Evolutionary conservation across 2,113 vertebrate species (phyloP), one percentile per base, ranked within the genome.

Genomic region (Notiomystis cincta): DNA sequence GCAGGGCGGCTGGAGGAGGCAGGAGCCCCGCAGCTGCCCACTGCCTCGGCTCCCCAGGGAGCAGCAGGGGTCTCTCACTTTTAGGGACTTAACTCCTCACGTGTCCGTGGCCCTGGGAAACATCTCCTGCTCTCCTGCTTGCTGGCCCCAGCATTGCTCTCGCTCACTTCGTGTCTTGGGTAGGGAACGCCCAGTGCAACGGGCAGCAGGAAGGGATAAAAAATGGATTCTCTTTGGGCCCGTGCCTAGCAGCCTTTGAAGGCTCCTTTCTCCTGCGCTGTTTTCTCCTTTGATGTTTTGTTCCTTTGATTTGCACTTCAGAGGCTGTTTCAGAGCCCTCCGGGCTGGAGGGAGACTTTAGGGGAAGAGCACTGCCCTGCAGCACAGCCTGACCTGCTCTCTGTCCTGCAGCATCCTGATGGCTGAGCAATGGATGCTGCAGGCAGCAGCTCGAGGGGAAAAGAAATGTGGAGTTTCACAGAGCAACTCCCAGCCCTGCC

Each of bases 1-100:
- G 20, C 75, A 78, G 45, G 45, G 80, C 17, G 57, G 37, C 70
- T 57, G 42, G 23, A 57, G 37, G 2, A 6, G 40, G 45, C 33
- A 84, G 33, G 27, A 77, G 19, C 7, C 6, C 1, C 40, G 25
- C 1, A 1, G 9, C 10, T 81, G 58, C 65, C 48, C 76, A 28
- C 3, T 0, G 4, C 35, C 60, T 75, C 25, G 0, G 0, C 38
- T 65, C 30, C 50, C 18, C 50, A 31, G 13, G 25, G 4, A 58
- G 67, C 22, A 5, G 37, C 72, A 67, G 27, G 60, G 15, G 17
- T 30, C 22, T 19, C 30, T 13, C 24, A 4, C n/a, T 62, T 84
- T 30, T 22, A 6, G 19, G 20, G 28, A 10, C 19, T 57, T n/a
- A 10, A 48, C 15, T 82, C 51, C 27, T 57, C 45, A 6, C 0